These are phyloP conservation scores for Hylaeus anthracinus DNA, from an alignment of 1,140 invertebrate genomes.

Conservation along the genomic window DNA sequence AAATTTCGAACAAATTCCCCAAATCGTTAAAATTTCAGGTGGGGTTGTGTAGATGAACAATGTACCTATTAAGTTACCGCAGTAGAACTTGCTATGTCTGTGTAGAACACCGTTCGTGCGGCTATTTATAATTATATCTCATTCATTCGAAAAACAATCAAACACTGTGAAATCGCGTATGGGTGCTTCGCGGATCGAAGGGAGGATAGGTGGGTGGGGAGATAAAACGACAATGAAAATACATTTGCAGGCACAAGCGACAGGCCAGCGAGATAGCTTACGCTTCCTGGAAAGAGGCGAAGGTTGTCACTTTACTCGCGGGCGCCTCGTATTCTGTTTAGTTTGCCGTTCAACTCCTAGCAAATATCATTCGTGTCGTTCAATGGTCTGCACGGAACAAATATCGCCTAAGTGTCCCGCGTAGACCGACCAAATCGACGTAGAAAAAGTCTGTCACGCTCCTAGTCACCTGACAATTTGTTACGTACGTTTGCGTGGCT, in stretches of 20 bases:
- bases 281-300: constrained; percentile 64
- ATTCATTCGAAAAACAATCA: constrained; percentile 63
- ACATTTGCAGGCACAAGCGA: constrained; percentile 63
- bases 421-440: constrained; percentile 42
- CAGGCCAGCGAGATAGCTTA: constrained; percentile 64
- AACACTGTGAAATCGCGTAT: constrained; percentile 50
- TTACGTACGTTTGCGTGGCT: not conserved
- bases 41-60: too few relatives aligned
- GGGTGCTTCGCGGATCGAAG: not conserved
- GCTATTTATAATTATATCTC: constrained; percentile 64
- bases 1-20: too few relatives aligned
- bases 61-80: too few relatives aligned
- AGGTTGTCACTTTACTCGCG: constrained; percentile 63
- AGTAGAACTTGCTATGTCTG: too few relatives aligned
- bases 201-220: too few relatives aligned
- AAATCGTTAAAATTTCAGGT: too few relatives aligned
- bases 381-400: constrained; percentile 53
- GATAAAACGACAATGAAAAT: constrained; percentile 66
- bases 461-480: not conserved
- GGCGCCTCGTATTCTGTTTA: constrained; percentile 60
- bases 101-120: constrained; percentile 34
- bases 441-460: constrained; percentile 23
- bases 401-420: constrained; percentile 39
- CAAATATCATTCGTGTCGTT: constrained; percentile 59
- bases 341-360: constrained; percentile 61